A percentile compares a stretch with the other conserved stretches of the same genome.
These are phyloP conservation scores for Acrocephalus kingi DNA, from an alignment of 2,113 vertebrate genomes.

Conservation along the genomic window DNA sequence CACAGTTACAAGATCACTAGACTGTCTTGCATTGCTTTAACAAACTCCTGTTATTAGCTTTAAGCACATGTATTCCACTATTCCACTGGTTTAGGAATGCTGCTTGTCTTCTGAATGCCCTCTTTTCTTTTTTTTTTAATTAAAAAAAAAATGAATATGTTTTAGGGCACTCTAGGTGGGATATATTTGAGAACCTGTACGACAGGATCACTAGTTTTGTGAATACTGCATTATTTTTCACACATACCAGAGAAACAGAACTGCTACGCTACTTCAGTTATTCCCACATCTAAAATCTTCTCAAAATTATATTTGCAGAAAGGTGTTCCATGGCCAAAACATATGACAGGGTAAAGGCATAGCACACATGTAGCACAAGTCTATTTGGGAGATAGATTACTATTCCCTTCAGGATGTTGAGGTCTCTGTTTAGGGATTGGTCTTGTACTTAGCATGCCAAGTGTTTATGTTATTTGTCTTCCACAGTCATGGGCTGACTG, in stretches of 20 bases:
- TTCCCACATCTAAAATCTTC: neutral
- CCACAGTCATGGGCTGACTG: neutral
- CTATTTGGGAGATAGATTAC: neutral
- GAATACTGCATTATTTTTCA: neutral
- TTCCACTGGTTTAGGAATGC: neutral
- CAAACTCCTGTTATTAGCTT: neutral
- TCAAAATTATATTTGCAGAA: neutral
- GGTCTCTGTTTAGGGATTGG: neutral
- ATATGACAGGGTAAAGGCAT: neutral
- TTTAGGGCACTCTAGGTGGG: neutral
- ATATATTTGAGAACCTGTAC: neutral
- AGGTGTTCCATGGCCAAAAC: neutral
- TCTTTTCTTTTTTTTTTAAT: neutral
- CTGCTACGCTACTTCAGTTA: neutral
- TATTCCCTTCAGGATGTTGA: neutral
- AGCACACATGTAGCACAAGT: neutral
- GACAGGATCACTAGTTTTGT: neutral
- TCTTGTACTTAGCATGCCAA: neutral
- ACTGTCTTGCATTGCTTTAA: neutral
- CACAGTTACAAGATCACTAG: neutral
- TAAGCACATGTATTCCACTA: neutral
- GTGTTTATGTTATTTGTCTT: neutral
- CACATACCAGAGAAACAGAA: neutral
- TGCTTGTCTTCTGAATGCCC: neutral
- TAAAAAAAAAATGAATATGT: neutral